Evolutionary conservation across 2,113 vertebrate genomes (phyloP).

Genomic region (Gavialis gangeticus): DNA sequence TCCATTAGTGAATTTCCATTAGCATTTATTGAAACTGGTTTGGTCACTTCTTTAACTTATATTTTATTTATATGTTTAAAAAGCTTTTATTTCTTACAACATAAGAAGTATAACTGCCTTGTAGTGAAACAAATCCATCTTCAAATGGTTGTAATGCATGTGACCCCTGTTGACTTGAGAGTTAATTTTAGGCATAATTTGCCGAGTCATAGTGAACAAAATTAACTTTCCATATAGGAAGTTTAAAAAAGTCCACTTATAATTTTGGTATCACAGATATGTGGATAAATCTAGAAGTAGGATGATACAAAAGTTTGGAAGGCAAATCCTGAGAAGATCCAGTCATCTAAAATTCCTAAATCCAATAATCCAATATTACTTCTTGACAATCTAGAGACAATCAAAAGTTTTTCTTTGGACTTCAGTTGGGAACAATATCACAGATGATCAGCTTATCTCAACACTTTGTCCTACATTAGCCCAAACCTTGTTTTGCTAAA

Average conservation of each 20-base stretch:
- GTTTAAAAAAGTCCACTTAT: background rate
- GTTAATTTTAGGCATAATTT: background rate
- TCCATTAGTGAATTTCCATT: slow-evolving; percentile 23
- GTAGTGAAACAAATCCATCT: background rate
- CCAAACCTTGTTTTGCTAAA: background rate
- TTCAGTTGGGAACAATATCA: background rate
- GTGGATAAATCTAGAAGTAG: background rate
- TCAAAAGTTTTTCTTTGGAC: background rate
- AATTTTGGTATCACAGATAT: background rate
- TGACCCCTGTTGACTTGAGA: background rate
- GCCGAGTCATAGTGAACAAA: background rate
- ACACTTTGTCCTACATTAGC: background rate
- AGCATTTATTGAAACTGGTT: background rate
- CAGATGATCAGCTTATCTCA: background rate
- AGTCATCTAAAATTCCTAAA: background rate
- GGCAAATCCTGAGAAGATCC: background rate
- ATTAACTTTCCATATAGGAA: background rate
- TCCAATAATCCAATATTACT: background rate
- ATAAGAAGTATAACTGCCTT: background rate
- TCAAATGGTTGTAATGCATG: background rate
- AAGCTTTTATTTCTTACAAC: background rate
- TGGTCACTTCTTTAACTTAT: slow-evolving; percentile 1
- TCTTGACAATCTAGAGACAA: background rate
- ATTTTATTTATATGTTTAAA: slow-evolving; percentile 1
- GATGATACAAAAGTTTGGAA: background rate